Conservation (phyloP, 2,888 invertebrate genomes). For the Atherix ibis region DNA sequence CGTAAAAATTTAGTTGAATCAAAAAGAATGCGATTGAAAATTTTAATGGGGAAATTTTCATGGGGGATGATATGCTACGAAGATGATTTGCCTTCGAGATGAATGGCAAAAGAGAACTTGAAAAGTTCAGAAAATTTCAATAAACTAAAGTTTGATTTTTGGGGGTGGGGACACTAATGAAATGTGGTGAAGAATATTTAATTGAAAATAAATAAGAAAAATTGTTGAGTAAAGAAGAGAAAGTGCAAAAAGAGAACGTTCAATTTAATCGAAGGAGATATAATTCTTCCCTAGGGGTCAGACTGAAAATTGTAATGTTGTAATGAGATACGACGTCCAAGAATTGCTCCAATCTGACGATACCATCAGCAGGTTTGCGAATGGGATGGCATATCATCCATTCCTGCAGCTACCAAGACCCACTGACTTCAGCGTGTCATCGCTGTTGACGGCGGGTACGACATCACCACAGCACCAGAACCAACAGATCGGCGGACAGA, state of each 20-base stretch:
- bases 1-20: neutral
- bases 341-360: constrained; percentile 36
- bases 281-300: too few relatives aligned
- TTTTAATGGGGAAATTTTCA: neutral
- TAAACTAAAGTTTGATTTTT: too few relatives aligned
- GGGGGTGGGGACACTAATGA: neutral
- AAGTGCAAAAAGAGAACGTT: too few relatives aligned
- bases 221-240: too few relatives aligned
- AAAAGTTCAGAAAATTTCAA: too few relatives aligned
- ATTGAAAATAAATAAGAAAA: too few relatives aligned
- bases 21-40: neutral
- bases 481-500: constrained; percentile 26
- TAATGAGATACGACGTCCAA: constrained; percentile 36
- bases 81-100: neutral
- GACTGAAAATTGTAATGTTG: constrained; percentile 30
- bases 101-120: too few relatives aligned
- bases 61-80: neutral
- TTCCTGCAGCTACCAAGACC: constrained; percentile 77
- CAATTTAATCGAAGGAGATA: too few relatives aligned
- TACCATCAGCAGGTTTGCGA: constrained; percentile 35
- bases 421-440: constrained; percentile 86
- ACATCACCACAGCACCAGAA: constrained; percentile 15
- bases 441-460: constrained; percentile 65
- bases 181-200: too few relatives aligned
- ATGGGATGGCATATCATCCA: constrained; percentile 68